phyloP scores from a whole-genome alignment of 2,113 vertebrate genomes.

The Sylvia atricapilla region DNA sequence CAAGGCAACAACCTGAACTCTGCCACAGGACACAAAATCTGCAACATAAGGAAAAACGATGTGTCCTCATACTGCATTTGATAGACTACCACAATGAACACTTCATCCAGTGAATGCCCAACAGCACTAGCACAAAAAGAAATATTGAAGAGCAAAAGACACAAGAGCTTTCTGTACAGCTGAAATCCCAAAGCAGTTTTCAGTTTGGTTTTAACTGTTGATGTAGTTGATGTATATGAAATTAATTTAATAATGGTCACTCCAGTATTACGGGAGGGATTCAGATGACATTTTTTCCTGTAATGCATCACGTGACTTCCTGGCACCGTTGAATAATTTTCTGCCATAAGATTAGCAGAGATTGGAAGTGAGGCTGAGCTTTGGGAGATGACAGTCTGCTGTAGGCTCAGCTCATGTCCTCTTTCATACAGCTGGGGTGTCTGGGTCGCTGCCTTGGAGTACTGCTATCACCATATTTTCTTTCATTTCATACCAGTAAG shows the following conservation, averaged over 20 bases:
- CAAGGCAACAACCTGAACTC: neutral
- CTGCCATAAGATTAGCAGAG: neutral
- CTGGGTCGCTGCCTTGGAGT: neutral
- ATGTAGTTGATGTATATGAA: neutral
- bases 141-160: neutral
- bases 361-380: constrained; percentile 6
- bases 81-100: neutral
- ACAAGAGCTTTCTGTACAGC: neutral
- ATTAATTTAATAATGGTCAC: constrained; percentile 4
- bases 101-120: neutral
- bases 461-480: neutral
- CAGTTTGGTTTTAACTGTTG: neutral
- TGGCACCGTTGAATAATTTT: neutral
- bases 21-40: neutral
- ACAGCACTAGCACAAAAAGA: neutral
- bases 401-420: neutral
- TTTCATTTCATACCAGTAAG: neutral
- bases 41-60: neutral
- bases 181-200: neutral
- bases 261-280: neutral
- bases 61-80: neutral
- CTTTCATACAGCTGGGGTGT: neutral
- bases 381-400: neutral
- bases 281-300: constrained; percentile 6
- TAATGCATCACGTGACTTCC: neutral